phyloP scores from a whole-genome alignment of 2,113 vertebrate genomes.

The Nannospalax galili region DNA sequence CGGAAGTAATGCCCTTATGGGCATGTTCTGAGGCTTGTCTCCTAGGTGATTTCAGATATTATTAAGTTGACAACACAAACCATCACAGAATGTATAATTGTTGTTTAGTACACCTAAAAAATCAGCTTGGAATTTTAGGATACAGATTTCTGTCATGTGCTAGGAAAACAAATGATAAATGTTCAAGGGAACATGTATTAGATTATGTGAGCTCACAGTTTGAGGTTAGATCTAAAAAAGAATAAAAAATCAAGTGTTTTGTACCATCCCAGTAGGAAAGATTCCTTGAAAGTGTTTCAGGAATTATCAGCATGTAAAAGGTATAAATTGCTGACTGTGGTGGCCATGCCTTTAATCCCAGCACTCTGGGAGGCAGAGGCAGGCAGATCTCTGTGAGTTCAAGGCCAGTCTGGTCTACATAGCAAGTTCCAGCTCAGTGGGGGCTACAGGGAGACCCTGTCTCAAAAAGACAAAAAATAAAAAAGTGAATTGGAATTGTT shows the following conservation, averaged over 20 bases:
- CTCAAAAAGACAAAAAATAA: too few relatives aligned
- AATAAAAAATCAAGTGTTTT: neutral
- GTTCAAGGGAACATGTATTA: neutral
- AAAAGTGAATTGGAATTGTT: too few relatives aligned
- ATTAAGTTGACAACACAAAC: neutral
- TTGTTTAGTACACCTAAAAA: neutral
- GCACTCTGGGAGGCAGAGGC: too few relatives aligned
- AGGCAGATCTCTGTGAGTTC: too few relatives aligned
- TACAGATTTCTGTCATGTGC: neutral
- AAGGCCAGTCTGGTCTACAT: too few relatives aligned
- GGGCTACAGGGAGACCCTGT: too few relatives aligned
- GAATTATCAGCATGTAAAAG: neutral
- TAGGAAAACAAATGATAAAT: neutral
- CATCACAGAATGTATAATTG: neutral
- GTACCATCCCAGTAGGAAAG: neutral
- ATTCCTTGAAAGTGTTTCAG: neutral
- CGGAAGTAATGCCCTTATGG: neutral
- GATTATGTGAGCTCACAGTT: neutral
- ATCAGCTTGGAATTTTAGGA: neutral
- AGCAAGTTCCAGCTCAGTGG: too few relatives aligned
- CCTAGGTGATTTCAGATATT: neutral
- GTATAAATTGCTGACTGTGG: too few relatives aligned
- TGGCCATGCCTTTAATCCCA: too few relatives aligned
- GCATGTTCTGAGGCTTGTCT: neutral
- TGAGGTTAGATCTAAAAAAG: neutral